Percentiles rank a stretch among this genome's conserved stretches.
Conservation (phyloP, 1,140 invertebrate species). For the Lineus longissimus region DNA sequence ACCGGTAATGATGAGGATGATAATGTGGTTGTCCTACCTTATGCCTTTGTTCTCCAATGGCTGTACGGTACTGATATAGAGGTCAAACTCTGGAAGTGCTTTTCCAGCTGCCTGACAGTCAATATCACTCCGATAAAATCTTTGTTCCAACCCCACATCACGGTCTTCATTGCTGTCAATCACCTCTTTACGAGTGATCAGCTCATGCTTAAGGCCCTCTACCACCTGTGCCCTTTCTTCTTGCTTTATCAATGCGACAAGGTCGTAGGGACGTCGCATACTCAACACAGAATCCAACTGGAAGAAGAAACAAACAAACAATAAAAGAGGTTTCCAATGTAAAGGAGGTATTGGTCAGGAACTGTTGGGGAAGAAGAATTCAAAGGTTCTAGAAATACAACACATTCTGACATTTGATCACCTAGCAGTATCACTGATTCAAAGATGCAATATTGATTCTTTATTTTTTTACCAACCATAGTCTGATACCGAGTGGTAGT, state of each 20-base stretch:
- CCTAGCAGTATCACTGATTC: not conserved
- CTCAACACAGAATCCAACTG: slow-evolving; percentile 71
- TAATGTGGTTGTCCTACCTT: no score
- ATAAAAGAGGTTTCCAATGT: not conserved
- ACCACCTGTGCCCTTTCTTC: slow-evolving; percentile 67
- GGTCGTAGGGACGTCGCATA: slow-evolving; percentile 72
- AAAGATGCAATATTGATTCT: no score
- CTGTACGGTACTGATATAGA: slow-evolving; percentile 64
- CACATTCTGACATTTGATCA: not conserved
- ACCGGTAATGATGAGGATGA: no score
- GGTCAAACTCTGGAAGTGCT: slow-evolving; percentile 64
- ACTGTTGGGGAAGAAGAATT: not conserved
- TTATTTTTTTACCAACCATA: no score
- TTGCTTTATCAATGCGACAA: slow-evolving; percentile 77
- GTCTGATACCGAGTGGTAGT: no score
- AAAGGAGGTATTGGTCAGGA: not conserved
- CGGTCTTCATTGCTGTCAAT: slow-evolving; percentile 65
- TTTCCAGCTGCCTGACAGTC: slow-evolving; percentile 67
- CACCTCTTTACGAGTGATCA: slow-evolving; percentile 62
- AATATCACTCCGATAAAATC: slow-evolving; percentile 63
- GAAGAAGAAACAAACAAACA: slow-evolving; percentile 20
- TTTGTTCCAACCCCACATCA: slow-evolving; percentile 64
- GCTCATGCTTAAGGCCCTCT: slow-evolving; percentile 64
- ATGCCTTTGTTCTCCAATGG: slow-evolving; percentile 54
- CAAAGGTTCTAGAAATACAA: not conserved